Base-by-base conservation (phyloP, 1,140 invertebrate genomes). In the Coelopa frigida region DNA sequence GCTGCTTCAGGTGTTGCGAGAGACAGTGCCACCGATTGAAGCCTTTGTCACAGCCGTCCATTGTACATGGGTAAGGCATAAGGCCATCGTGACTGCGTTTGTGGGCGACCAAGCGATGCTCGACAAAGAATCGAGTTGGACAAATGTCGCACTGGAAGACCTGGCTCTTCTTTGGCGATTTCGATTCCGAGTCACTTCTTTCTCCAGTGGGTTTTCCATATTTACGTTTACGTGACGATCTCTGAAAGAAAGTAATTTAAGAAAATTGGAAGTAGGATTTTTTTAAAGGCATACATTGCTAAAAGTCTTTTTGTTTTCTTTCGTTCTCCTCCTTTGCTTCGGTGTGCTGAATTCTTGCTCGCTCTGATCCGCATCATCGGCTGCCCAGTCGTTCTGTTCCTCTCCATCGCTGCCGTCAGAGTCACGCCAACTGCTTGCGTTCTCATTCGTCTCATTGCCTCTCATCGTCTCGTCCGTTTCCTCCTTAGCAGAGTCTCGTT, bases 41-140 rank as follows among this genome's bases (percentile, higher is more conserved):
- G 3, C 47, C 43, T 14, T 33, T 31, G 4, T 51, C 47, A 40
- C 61, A 64, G 1, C 49, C 55, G 0, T 37, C 33, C 5, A 50
- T 53, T 0, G 53, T 44, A 46, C 61, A 64, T 2, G 54, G 55
- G 43, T 61, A 64, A 4, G 62, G 53, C 6, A 49, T 38, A 5
- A 55, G 50, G 3, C 61, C 61, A n/a, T 57, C 50, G 24, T 64
- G 61, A 18, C 49, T 46, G 2, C 55, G 52, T 22, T 53, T 54
- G 22, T 64, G 61, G 0, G 39, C 51, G 0, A 36, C 8, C 4
- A 55, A 31, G 5, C 51, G 48, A 22, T 53, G 51, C 10, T 56
- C 35, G 10, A 44, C 39, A 1, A 33, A 12, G 11, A 63, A 64
- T 1, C 46, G 41, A 4, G 36, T 29, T 0, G 29, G 18, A 21